phyloP scores from a whole-genome alignment of 2,888 invertebrate species.

The Rosalia funebris region DNA sequence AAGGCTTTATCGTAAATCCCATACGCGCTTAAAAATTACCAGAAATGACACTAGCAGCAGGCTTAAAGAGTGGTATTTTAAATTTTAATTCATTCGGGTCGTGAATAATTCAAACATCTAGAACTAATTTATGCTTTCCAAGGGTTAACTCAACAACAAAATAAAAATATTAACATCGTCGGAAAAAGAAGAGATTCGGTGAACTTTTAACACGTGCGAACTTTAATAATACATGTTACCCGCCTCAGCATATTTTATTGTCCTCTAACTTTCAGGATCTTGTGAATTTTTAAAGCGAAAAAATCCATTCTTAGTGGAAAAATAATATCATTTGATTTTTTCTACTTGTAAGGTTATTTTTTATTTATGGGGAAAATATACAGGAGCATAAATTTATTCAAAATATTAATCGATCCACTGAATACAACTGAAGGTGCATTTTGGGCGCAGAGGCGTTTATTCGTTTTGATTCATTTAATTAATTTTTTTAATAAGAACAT shows the following conservation, averaged over 20 bases:
- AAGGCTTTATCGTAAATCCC: slow-evolving; percentile 24
- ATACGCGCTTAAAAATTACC: slow-evolving; percentile 21
- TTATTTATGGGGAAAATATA: too few species aligned
- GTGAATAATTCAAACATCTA: slow-evolving; percentile 13
- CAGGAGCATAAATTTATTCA: too few species aligned
- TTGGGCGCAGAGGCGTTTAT: too few species aligned
- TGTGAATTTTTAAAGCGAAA: too few species aligned
- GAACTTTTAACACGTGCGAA: neutral
- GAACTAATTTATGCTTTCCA: slow-evolving; percentile 17
- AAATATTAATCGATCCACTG: too few species aligned
- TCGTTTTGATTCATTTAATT: too few species aligned
- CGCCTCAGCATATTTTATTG: neutral
- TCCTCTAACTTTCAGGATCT: neutral
- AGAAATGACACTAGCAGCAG: slow-evolving; percentile 15
- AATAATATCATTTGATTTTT: too few species aligned
- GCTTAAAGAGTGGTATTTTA: slow-evolving; percentile 19
- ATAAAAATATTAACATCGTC: slow-evolving; percentile 9
- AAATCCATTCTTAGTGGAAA: too few species aligned
- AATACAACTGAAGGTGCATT: too few species aligned
- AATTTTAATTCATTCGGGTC: slow-evolving; percentile 16
- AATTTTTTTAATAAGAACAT: too few species aligned
- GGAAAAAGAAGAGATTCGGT: neutral
- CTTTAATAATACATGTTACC: neutral
- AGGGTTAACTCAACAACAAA: neutral
- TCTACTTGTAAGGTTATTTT: too few species aligned